Conservation (phyloP, 2,888 invertebrate genomes). For the Cancer borealis region DNA sequence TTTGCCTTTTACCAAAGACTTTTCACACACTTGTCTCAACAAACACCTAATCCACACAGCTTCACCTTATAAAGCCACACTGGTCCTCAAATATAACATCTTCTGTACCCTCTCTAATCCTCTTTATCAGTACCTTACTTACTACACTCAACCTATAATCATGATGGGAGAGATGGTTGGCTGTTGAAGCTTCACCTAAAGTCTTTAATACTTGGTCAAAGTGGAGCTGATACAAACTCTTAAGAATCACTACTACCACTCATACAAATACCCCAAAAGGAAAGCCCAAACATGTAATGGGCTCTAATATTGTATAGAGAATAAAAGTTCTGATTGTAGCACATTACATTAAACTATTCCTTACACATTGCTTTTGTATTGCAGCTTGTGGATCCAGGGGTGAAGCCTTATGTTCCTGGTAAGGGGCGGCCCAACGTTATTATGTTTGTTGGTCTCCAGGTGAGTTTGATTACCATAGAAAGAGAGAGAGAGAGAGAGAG, state of each 20-base stretch:
- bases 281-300: not conserved
- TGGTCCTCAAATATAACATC: too few relatives aligned
- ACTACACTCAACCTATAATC: too few relatives aligned
- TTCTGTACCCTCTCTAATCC: too few relatives aligned
- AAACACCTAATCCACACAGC: too few relatives aligned
- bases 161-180: too few relatives aligned
- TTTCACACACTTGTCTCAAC: too few relatives aligned
- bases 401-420: conserved; percentile 96
- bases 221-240: not conserved
- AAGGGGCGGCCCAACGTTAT: conserved; percentile 97
- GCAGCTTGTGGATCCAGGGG: conserved; percentile 97
- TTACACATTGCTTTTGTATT: conserved; percentile 77
- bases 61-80: too few relatives aligned
- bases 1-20: too few relatives aligned
- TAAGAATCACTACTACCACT: not conserved
- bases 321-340: not conserved
- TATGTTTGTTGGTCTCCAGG: conserved; percentile 99
- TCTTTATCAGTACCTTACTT: too few relatives aligned
- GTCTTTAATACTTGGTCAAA: too few relatives aligned
- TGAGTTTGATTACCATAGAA: not conserved
- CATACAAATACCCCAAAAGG: not conserved
- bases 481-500: conserved; percentile 45
- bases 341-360: conserved; percentile 15
- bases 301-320: not conserved
- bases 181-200: too few relatives aligned